phyloP scores from a whole-genome alignment of 2,113 vertebrate species.

The Probosciger aterrimus region DNA sequence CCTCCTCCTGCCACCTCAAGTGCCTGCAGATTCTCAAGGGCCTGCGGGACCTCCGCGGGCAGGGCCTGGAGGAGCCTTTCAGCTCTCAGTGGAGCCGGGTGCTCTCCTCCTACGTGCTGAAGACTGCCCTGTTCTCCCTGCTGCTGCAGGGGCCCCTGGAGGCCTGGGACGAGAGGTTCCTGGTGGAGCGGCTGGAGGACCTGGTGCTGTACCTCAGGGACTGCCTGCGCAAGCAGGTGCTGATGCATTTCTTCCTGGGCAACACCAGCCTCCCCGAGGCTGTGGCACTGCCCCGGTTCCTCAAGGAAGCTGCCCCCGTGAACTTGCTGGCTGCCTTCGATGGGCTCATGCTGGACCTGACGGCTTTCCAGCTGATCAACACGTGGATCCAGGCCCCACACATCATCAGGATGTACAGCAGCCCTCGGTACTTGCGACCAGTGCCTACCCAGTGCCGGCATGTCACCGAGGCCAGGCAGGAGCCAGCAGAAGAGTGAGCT shows the following conservation, averaged over 20 bases:
- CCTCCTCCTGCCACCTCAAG: slow-evolving; percentile 83
- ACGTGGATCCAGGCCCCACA: slow-evolving; percentile 80
- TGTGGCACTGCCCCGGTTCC: slow-evolving; percentile 74
- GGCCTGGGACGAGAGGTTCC: slow-evolving; percentile 77
- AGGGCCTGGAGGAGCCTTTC: slow-evolving; percentile 69
- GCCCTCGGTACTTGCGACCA: slow-evolving; percentile 45
- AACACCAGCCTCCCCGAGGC: slow-evolving; percentile 68
- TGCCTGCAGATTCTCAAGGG: slow-evolving; percentile 86
- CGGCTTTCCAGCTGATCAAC: slow-evolving; percentile 70
- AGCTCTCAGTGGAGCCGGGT: slow-evolving; percentile 73
- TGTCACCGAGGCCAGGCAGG: accelerated
- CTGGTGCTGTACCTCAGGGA: slow-evolving; percentile 77
- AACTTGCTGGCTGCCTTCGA: slow-evolving; percentile 77
- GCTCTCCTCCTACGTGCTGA: slow-evolving; percentile 82
- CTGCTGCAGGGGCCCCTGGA: slow-evolving; percentile 69
- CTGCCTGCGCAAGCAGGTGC: slow-evolving; percentile 69
- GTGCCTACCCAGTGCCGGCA: background rate
- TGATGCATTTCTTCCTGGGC: slow-evolving; percentile 81
- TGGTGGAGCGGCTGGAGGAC: slow-evolving; percentile 79
- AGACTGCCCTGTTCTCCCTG: slow-evolving; percentile 78
- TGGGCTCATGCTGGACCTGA: slow-evolving; percentile 64
- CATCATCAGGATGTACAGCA: slow-evolving; percentile 73
- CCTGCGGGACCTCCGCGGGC: slow-evolving; percentile 78
- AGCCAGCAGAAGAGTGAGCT: background rate
- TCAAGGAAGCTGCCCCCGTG: slow-evolving; percentile 72